phyloP scores from a whole-genome alignment of 2,797 vertebrate species.

The Siniperca undulata region DNA sequence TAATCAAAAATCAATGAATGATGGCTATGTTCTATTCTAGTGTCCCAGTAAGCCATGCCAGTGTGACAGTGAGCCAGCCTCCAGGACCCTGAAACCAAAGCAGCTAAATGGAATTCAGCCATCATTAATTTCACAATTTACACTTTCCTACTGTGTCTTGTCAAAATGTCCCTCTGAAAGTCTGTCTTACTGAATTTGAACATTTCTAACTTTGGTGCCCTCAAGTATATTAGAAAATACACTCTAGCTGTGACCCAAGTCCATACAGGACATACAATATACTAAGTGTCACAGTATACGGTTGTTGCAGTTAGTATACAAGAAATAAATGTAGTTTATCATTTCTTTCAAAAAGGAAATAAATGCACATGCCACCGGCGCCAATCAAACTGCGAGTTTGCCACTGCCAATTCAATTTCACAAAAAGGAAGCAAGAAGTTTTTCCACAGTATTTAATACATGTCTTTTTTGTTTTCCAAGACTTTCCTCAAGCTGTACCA shows the following conservation, averaged over 20 bases:
- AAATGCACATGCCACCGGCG: neutral
- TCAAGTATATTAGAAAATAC: neutral
- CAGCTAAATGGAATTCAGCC: neutral
- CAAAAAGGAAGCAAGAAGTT: neutral
- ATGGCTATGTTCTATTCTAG: neutral
- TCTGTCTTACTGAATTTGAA: neutral
- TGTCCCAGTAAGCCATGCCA: neutral
- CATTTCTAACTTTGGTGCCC: too few relatives aligned
- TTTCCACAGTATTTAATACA: neutral
- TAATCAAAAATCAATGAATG: neutral
- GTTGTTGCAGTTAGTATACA: neutral
- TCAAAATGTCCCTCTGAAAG: neutral
- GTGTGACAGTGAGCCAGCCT: neutral
- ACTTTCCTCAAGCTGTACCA: neutral
- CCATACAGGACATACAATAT: neutral
- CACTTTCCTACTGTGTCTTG: neutral
- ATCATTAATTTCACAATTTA: neutral
- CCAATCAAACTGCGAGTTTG: neutral
- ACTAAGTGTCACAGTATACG: neutral
- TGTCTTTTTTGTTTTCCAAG: neutral
- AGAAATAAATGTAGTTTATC: neutral
- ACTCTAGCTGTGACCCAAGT: neutral
- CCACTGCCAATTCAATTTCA: neutral
- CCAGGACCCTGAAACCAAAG: neutral
- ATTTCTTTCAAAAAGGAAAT: neutral